These are phyloP conservation scores for Pomacea canaliculata DNA, from an alignment of 2,888 invertebrate genomes.

Conservation along the genomic window DNA sequence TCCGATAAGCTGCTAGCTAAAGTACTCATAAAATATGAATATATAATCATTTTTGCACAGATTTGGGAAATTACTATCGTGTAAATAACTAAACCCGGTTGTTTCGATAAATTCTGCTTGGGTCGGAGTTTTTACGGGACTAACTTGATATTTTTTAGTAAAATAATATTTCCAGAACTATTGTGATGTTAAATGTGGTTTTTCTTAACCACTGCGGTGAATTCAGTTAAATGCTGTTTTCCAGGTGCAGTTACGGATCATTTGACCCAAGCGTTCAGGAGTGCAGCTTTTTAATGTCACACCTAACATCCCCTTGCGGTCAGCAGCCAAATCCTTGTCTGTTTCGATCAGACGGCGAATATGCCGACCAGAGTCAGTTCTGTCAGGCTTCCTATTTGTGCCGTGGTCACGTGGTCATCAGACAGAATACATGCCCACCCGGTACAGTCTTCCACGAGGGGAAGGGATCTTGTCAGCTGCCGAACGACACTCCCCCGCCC, in stretches of 20 bases:
- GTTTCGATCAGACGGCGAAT: constrained; percentile 24
- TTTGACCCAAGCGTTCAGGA: constrained; percentile 39
- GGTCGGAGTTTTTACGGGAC: no score
- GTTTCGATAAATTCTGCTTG: no score
- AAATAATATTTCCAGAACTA: no score
- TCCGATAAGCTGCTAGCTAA: no score
- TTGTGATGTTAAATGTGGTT: no score
- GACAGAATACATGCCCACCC: background rate
- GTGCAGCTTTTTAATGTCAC: constrained; percentile 32
- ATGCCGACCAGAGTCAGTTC: constrained; percentile 26
- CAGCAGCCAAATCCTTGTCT: constrained; percentile 28
- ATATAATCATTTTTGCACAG: no score
- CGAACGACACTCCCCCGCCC: constrained; percentile 36
- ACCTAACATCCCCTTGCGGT: constrained; percentile 31
- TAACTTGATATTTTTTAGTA: no score
- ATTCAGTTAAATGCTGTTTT: background rate
- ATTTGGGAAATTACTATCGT: no score
- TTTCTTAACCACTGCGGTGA: no score
- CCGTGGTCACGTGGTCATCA: background rate
- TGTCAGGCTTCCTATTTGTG: constrained; percentile 29
- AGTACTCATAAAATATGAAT: no score
- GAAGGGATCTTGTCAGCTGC: constrained; percentile 28
- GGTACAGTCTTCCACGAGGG: constrained; percentile 11
- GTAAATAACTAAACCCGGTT: no score
- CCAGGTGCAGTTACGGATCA: constrained; percentile 41